phyloP scores from a whole-genome alignment of 2,113 vertebrate genomes.

The Bos javanicus region DNA sequence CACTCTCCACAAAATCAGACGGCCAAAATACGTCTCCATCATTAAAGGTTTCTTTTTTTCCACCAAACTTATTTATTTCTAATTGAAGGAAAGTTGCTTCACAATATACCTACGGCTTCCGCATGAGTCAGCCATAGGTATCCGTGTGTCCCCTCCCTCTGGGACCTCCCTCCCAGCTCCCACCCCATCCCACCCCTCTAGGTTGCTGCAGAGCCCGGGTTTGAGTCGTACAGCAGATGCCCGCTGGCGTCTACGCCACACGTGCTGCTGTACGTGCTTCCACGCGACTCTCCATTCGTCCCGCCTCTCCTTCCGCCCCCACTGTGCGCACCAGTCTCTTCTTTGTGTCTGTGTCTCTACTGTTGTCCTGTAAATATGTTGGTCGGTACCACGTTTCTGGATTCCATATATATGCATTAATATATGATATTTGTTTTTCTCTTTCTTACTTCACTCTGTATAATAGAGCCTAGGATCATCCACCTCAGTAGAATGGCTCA shows the following conservation, averaged over 20 bases:
- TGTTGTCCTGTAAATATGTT: not conserved
- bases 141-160: not conserved
- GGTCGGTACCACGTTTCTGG: not conserved
- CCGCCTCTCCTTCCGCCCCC: not conserved
- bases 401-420: not conserved
- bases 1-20: not conserved
- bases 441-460: not conserved
- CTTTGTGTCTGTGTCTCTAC: not conserved
- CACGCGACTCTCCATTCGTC: accelerated
- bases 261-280: accelerated
- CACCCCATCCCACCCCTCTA: not conserved
- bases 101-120: not conserved
- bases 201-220: not conserved
- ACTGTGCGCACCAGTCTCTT: too few species aligned
- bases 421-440: not conserved
- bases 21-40: too few species aligned
- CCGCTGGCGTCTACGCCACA: accelerated
- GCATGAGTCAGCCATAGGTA: not conserved
- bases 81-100: not conserved
- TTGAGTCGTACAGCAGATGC: accelerated
- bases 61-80: not conserved
- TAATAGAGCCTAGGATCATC: not conserved
- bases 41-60: not conserved
- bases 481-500: not conserved
- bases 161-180: not conserved